A percentile compares a stretch with the other conserved stretches of the same genome.
Evolutionary conservation across 2,888 invertebrate genomes (phyloP).

Genomic region (Caenorhabditis sinica): DNA sequence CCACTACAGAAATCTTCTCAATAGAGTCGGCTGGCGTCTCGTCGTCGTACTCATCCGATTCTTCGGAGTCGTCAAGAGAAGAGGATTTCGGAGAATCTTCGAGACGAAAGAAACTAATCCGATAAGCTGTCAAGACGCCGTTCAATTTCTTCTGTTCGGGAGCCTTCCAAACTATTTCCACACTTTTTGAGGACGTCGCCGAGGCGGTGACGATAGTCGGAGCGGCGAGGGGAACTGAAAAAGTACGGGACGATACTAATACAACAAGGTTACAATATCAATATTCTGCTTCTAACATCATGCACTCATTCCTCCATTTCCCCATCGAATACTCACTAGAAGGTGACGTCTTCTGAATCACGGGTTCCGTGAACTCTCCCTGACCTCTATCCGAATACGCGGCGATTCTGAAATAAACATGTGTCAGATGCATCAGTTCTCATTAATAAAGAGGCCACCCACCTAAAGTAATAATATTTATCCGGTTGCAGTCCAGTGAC

Average conservation of each 20-base stretch:
- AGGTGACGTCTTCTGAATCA: constrained; percentile 92
- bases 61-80: constrained; percentile 89
- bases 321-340: constrained; percentile 64
- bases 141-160: constrained; percentile 94
- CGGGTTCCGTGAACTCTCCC: constrained; percentile 95
- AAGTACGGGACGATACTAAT: constrained; percentile 50
- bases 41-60: constrained; percentile 65
- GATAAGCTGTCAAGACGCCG: constrained; percentile 86
- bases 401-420: constrained; percentile 93
- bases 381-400: constrained; percentile 95
- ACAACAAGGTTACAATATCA: constrained; percentile 17
- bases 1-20: constrained; percentile 53
- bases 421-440: neutral
- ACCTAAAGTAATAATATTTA: constrained; percentile 92
- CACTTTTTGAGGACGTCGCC: constrained; percentile 92
- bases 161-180: constrained; percentile 94
- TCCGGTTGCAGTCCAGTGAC: constrained; percentile 95
- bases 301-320: neutral
- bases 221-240: constrained; percentile 94
- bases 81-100: constrained; percentile 25
- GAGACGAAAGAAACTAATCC: constrained; percentile 53
- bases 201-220: constrained; percentile 94
- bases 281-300: neutral
- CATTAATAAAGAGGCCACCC: constrained; percentile 15
- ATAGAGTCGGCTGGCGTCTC: neutral